Base-by-base conservation (phyloP, 2,113 vertebrate genomes). In the Corapipo altera region DNA sequence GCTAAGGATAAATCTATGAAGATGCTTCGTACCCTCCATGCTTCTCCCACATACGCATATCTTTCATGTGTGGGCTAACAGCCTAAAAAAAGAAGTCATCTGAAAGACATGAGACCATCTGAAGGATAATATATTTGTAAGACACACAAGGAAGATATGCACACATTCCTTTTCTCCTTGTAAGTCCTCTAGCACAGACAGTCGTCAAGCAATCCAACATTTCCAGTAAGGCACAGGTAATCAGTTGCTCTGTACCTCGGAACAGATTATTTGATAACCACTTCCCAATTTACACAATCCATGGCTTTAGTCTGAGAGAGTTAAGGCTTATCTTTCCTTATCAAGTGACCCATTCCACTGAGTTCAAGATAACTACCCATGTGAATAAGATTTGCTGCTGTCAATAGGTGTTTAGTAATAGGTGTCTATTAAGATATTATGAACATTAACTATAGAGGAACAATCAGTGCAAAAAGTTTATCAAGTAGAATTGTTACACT, bases 131-230 rank as follows among this genome's bases (percentile, higher is more conserved):
- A 5, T 7, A 62, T 33, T 22, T 82, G 18, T 32, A 59, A 77
- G 71, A 74, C 15, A 49, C 6, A 19, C 27, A 76, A 37, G 22
- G 33, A 81, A 81, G 14, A 46, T 8, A 37, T 0, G 0, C 1
- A 1, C 4, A 43, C 27, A 16, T 17, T 33, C 58, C 16, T 28
- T 43, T 67, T 17, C 28, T 57, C 14, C 18, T 26, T 57, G 2
- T 17, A 72, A 80, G 20, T 27, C n/a, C 48, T 37, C 57, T 54
- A 71, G 30, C 37, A 86, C 0, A 48, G 22, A 32, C 0, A 0
- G 43, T 16, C 3, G 0, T 12, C 17, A 85, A 58, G 15, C 4
- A 0, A 30, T 32, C 21, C n/a, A 66, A 2, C 10, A 4, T 30
- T 55, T 46, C 26, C 58, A 88, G 14, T 21, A 69, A 52, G 2